Evolutionary conservation across 1,140 invertebrate species (phyloP), one percentile per base, ranked within the genome.

Genomic region (Achroia grisella): DNA sequence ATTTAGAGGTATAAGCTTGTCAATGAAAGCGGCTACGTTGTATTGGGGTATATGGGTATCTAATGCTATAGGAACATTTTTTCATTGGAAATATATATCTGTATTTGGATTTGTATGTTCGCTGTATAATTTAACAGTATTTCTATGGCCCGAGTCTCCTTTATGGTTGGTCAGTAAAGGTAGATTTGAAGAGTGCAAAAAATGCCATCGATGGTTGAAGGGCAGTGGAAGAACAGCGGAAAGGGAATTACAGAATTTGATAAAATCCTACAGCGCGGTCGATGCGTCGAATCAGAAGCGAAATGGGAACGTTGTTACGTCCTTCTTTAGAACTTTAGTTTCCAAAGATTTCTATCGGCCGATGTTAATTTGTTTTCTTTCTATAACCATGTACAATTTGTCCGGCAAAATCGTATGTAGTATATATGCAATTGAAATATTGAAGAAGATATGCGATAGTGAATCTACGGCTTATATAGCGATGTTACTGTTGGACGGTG

Each of bases 61-160:
- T 5, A 72, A 72, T 33, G 59, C 63, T 0, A 62, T 72, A 0
- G 69, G 69, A 0, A 67, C 66, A 0, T 72, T 62, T 29, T 55
- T 56, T 11, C 46, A 64, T 45, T 72, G 69, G 69, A 64, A 46
- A 34, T 49, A 62, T 2, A 69, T 72, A 15, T 49, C 57, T 8
- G 10, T 67, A 5, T 40, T 62, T 29, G 66, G 69, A 8, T 55
- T 70, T 4, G 10, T 63, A 0, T 56, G 54, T 34, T 42, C 56
- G 0, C 1, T 48, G 1, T 68, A 62, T n/a, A 56, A 47, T 0
- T 56, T 65, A 8, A 27, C 42, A 0, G 51, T 56, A 2, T 15
- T 56, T 0, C 42, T 60, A 1, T 61, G 64, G 56, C 61, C 61
- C n/a, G 70, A 71, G 34, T 73, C 67, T n/a, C 70, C 70, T 0